Percentiles rank a stretch among this genome's conserved stretches.
These are phyloP conservation scores for Argyrosomus regius DNA, from an alignment of 2,797 vertebrate species.

Conservation along the genomic window DNA sequence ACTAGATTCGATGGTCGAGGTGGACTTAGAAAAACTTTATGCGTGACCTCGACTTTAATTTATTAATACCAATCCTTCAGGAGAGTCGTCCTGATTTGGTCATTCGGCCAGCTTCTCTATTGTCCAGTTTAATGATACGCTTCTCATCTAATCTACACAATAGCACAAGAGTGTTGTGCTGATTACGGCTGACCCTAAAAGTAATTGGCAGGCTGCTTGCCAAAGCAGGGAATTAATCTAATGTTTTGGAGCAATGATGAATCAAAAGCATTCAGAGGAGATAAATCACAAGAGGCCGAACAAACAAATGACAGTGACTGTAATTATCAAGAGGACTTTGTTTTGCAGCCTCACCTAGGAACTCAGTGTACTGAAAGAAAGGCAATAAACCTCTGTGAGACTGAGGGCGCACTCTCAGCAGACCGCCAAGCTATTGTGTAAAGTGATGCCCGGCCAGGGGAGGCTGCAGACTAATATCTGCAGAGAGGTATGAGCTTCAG, in stretches of 20 bases:
- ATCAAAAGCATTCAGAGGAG: constrained; percentile 68
- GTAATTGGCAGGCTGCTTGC: constrained; percentile 78
- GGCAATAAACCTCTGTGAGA: constrained; percentile 54
- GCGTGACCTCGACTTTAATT: constrained; percentile 30
- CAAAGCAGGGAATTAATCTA: constrained; percentile 79
- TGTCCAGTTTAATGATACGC: constrained; percentile 65
- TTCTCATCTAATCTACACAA: constrained; percentile 69
- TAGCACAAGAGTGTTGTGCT: constrained; percentile 68
- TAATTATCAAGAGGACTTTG: constrained; percentile 76
- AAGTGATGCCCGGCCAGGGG: constrained; percentile 9
- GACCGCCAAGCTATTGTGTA: constrained; percentile 15
- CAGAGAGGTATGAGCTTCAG: constrained; percentile 1
- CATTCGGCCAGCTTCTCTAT: constrained; percentile 18
- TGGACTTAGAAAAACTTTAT: constrained; percentile 22
- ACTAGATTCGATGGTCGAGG: not conserved
- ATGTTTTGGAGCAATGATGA: constrained; percentile 72
- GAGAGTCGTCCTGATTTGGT: constrained; percentile 49
- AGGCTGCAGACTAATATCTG: constrained; percentile 37
- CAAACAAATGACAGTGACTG: constrained; percentile 73
- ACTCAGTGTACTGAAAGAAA: constrained; percentile 34
- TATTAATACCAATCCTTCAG: constrained; percentile 38
- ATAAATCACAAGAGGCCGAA: constrained; percentile 70
- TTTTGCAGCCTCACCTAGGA: constrained; percentile 60
- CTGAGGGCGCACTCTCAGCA: constrained; percentile 40
- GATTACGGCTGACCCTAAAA: constrained; percentile 77